phyloP scores from a whole-genome alignment of 2,113 vertebrate genomes.

The Podarcis raffonei region DNA sequence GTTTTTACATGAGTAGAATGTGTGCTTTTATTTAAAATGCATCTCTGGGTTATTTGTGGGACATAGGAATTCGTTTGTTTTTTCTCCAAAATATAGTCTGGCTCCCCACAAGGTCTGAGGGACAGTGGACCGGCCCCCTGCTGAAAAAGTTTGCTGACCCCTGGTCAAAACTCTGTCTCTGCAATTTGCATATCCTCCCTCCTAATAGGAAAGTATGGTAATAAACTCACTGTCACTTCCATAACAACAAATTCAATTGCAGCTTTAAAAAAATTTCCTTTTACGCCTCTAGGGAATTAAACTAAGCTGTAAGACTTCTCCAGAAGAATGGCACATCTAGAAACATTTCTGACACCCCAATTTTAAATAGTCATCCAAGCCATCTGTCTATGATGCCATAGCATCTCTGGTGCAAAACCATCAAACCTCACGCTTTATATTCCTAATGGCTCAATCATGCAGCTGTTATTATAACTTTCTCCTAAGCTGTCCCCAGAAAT shows the following conservation, averaged over 20 bases:
- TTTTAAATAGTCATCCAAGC: background rate
- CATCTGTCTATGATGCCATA: background rate
- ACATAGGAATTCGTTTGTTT: too few species aligned
- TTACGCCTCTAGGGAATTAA: background rate
- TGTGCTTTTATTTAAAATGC: too few species aligned
- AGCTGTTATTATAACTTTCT: background rate
- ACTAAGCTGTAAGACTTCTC: background rate
- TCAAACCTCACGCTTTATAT: background rate
- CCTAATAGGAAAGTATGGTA: background rate
- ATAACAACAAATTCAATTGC: background rate
- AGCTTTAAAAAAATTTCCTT: background rate
- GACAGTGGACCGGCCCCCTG: too few species aligned
- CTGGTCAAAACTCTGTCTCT: fast-evolving
- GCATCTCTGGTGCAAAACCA: background rate
- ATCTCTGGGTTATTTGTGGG: too few species aligned
- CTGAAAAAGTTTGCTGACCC: too few species aligned
- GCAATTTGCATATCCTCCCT: background rate
- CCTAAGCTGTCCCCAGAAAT: background rate
- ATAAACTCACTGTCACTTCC: background rate
- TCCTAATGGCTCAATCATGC: background rate
- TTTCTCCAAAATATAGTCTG: too few species aligned
- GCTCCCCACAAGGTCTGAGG: too few species aligned
- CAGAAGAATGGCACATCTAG: background rate
- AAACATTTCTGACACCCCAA: background rate
- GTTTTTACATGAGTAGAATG: too few species aligned